These are phyloP conservation scores for Eumeta japonica DNA, from an alignment of 1,140 invertebrate genomes.

Conservation along the genomic window DNA sequence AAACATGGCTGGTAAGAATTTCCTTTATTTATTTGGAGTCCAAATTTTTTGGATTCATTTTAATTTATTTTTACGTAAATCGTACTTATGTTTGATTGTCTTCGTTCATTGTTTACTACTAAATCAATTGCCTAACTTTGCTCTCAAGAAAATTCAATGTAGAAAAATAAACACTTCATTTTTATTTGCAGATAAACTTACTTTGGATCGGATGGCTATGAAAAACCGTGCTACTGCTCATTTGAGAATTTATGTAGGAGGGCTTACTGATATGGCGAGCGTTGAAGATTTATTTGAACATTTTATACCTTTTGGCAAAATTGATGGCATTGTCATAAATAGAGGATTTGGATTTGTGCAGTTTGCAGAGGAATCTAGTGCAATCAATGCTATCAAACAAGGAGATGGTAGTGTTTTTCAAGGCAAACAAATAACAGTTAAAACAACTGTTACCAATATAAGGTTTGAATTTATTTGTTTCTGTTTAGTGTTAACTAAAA, in stretches of 20 bases:
- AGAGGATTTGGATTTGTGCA: constrained; percentile 85
- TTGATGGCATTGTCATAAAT: constrained; percentile 70
- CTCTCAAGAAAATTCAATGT: too few species aligned
- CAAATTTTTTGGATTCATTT: too few species aligned
- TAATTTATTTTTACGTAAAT: too few species aligned
- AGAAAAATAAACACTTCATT: background rate
- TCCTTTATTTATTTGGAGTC: too few species aligned
- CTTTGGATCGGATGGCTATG: constrained; percentile 47
- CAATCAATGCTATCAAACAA: constrained; percentile 68
- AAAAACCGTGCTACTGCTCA: constrained; percentile 69
- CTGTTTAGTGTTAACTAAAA: background rate
- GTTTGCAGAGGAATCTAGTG: constrained; percentile 72
- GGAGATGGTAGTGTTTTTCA: constrained; percentile 70
- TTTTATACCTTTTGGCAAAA: constrained; percentile 69
- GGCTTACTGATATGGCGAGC: constrained; percentile 64
- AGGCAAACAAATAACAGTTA: constrained; percentile 65
- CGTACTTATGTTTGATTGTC: too few species aligned
- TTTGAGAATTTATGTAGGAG: constrained; percentile 75
- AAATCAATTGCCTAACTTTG: too few species aligned
- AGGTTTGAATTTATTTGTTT: background rate
- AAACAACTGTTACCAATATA: constrained; percentile 52
- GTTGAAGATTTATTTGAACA: constrained; percentile 71
- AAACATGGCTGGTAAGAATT: too few species aligned
- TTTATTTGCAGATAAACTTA: constrained; percentile 31
- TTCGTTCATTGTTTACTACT: too few species aligned